Percentiles rank a stretch among this genome's conserved stretches.
These are phyloP conservation scores for Botia kubotai DNA, from an alignment of 2,797 vertebrate species.

Conservation along the genomic window DNA sequence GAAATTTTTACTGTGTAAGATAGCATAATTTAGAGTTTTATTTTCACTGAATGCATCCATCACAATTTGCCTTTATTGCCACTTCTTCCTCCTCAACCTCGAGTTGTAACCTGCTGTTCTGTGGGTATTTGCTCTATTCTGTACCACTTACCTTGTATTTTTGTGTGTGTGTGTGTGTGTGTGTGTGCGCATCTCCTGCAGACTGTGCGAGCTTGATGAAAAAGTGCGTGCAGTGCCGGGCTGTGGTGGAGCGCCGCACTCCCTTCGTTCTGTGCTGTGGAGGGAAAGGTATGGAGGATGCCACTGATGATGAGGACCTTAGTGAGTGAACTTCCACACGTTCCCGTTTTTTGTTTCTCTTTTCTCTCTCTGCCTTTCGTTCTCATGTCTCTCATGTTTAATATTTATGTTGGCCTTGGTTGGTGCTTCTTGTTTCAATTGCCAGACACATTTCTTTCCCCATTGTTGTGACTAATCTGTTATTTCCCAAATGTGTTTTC, in stretches of 20 bases:
- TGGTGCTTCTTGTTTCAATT: conserved; percentile 41
- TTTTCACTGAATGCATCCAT: not conserved
- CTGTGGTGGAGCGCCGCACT: conserved; percentile 93
- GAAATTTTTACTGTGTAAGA: not conserved
- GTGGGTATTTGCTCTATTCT: not conserved
- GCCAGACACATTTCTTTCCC: conserved; percentile 19
- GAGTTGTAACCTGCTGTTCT: not conserved
- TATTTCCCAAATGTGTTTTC: conserved; percentile 45
- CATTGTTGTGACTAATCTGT: conserved; percentile 46
- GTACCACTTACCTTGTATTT: not conserved
- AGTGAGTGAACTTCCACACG: conserved; percentile 87
- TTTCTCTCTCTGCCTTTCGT: conserved; percentile 45
- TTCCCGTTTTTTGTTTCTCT: conserved; percentile 73
- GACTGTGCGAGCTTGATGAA: conserved; percentile 99
- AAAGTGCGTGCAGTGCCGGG: conserved; percentile 98
- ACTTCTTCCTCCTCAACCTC: too few relatives aligned
- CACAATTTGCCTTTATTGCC: not conserved
- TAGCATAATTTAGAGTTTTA: not conserved
- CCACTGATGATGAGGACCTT: conserved; percentile 90
- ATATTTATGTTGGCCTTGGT: conserved; percentile 50
- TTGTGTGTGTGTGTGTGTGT: conserved; percentile 1
- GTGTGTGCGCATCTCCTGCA: conserved; percentile 62
- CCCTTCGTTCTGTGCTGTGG: conserved; percentile 97
- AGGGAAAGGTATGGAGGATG: conserved; percentile 96
- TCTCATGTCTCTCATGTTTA: conserved; percentile 45